These are phyloP conservation scores for Hafferia zeledoni DNA, from an alignment of 2,797 vertebrate species.

Conservation along the genomic window DNA sequence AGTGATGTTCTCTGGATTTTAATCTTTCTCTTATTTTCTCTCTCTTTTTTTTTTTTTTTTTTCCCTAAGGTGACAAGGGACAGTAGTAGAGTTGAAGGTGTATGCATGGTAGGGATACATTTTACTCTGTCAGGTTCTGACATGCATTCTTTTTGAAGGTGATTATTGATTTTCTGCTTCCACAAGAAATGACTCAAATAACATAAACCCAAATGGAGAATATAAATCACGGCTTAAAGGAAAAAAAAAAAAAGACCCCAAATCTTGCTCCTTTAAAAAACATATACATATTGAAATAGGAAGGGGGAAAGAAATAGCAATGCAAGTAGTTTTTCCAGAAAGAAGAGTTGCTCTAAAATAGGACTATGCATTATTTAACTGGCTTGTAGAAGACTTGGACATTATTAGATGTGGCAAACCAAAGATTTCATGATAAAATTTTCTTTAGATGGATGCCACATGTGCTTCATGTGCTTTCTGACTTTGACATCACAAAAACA, in stretches of 20 bases:
- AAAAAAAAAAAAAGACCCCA: background rate
- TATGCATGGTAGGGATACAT: background rate
- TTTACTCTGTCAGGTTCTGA: constrained; percentile 12
- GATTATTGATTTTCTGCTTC: constrained; percentile 30
- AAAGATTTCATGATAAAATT: background rate
- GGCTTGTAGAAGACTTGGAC: background rate
- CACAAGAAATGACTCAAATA: background rate
- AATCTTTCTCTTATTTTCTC: background rate
- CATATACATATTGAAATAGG: background rate
- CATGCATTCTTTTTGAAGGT: constrained; percentile 8
- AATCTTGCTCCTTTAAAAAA: background rate
- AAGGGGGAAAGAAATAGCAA: background rate
- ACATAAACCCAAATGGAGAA: background rate
- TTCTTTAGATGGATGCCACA: background rate
- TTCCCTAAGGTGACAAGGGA: background rate
- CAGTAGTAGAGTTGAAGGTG: background rate
- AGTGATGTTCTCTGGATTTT: background rate
- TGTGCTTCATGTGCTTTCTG: background rate
- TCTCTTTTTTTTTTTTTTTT: too few relatives aligned
- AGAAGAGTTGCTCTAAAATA: background rate
- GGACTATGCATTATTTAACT: background rate
- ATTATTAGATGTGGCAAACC: background rate
- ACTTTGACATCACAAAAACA: background rate
- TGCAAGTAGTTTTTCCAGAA: background rate
- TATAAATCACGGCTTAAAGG: background rate